Conservation (phyloP, 2,888 invertebrate genomes). For the Tachina grossa region DNA sequence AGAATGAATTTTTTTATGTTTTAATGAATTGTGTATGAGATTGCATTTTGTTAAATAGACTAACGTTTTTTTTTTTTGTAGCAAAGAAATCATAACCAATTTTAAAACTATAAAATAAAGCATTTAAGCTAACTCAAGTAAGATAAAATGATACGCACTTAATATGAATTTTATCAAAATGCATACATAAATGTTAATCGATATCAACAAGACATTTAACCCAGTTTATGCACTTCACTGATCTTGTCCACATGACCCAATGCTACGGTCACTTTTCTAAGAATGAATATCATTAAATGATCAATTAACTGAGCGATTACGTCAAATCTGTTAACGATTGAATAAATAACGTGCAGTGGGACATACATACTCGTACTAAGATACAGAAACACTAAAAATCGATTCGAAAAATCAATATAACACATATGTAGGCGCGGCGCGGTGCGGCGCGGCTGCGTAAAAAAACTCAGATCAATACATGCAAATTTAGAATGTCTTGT, state of each 20-base stretch:
- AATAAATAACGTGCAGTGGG: not conserved
- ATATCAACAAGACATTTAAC: constrained; percentile 52
- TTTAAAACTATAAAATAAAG: not conserved
- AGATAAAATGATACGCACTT: not conserved
- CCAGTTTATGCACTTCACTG: constrained; percentile 63
- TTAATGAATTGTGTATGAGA: too few species aligned
- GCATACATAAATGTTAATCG: constrained; percentile 8
- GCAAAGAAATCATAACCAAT: not conserved
- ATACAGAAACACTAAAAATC: not conserved
- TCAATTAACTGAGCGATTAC: constrained; percentile 14
- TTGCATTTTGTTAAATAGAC: too few species aligned
- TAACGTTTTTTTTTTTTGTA: too few species aligned
- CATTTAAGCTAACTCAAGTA: not conserved
- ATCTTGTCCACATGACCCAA: constrained; percentile 61
- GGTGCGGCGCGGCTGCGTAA: not conserved
- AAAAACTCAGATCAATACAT: too few species aligned
- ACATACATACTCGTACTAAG: too few species aligned
- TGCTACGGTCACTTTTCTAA: constrained; percentile 27
- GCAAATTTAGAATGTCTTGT: too few species aligned
- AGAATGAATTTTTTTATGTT: too few species aligned
- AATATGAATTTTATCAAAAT: constrained; percentile 2
- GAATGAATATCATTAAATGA: constrained; percentile 31
- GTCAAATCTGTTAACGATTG: constrained; percentile 19
- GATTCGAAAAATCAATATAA: not conserved
- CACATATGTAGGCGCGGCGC: not conserved